Evolutionary conservation across 2,113 vertebrate species (phyloP).

Genomic region (Alexandromys fortis): DNA sequence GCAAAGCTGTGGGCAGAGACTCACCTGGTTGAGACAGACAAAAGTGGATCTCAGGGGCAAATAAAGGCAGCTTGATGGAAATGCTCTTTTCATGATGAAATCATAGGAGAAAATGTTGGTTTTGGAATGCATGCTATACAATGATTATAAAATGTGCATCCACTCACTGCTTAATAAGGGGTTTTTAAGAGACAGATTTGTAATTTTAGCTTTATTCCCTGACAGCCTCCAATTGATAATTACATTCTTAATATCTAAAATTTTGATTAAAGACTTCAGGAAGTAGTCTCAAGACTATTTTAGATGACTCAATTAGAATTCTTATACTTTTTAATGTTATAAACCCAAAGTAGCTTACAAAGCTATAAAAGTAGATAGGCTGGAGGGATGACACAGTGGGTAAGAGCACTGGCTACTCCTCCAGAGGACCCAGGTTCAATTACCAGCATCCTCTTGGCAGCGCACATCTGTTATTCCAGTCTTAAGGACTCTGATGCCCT

Average conservation of each 20-base stretch:
- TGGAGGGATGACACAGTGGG: neutral
- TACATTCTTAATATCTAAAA: neutral
- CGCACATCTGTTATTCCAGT: neutral
- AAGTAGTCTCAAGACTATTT: neutral
- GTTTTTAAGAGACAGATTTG: neutral
- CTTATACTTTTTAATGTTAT: neutral
- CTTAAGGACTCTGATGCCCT: neutral
- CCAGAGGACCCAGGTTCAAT: neutral
- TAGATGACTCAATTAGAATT: neutral
- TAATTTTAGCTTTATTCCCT: constrained; percentile 33
- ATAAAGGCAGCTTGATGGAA: neutral
- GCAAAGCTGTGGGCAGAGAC: neutral
- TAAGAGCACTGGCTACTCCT: neutral
- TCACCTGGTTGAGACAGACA: neutral
- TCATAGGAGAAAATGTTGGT: neutral
- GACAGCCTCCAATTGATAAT: neutral
- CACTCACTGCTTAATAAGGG: neutral
- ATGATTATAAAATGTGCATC: neutral
- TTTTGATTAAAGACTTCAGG: neutral
- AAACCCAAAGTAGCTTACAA: neutral
- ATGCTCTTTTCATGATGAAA: constrained; percentile 7
- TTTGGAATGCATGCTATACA: neutral
- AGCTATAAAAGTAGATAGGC: neutral
- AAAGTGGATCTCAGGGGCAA: neutral
- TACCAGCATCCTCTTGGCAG: neutral